Conservation (phyloP, 2,113 vertebrate genomes). For the Aythya baeri region DNA sequence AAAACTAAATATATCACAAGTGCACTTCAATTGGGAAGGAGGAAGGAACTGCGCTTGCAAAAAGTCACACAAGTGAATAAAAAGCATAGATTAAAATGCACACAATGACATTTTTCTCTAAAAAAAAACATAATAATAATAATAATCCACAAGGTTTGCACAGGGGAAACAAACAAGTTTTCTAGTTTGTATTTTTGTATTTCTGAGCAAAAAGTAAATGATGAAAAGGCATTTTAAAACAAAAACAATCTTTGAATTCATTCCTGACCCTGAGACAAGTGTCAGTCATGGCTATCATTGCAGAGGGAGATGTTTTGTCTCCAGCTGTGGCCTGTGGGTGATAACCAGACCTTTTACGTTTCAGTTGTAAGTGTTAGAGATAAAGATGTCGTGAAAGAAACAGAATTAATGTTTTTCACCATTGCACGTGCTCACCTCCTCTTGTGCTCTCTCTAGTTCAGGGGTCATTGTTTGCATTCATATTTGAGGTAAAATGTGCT, state of each 20-base stretch:
- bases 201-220: not conserved
- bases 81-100: not conserved
- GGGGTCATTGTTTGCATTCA: slow-evolving; percentile 51
- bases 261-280: not conserved
- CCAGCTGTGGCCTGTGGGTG: slow-evolving; percentile 5
- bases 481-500: slow-evolving; percentile 35
- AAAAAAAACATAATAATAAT: not conserved
- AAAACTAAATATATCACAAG: not conserved
- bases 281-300: not conserved
- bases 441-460: not conserved
- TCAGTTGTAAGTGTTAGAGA: not conserved
- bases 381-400: slow-evolving; percentile 36
- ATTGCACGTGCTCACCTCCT: not conserved
- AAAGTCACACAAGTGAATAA: not conserved
- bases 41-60: not conserved
- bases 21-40: not conserved
- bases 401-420: slow-evolving; percentile 22
- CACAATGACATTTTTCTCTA: not conserved
- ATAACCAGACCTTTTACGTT: slow-evolving; percentile 42
- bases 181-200: not conserved
- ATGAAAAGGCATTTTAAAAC: not conserved
- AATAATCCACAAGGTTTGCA: not conserved
- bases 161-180: not conserved
- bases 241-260: not conserved
- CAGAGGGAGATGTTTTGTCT: slow-evolving; percentile 8